Evolutionary conservation across 37 sponge, comb jelly and placozoan genomes (phyloP).

Genomic region (Lycopodina hypogea): DNA sequence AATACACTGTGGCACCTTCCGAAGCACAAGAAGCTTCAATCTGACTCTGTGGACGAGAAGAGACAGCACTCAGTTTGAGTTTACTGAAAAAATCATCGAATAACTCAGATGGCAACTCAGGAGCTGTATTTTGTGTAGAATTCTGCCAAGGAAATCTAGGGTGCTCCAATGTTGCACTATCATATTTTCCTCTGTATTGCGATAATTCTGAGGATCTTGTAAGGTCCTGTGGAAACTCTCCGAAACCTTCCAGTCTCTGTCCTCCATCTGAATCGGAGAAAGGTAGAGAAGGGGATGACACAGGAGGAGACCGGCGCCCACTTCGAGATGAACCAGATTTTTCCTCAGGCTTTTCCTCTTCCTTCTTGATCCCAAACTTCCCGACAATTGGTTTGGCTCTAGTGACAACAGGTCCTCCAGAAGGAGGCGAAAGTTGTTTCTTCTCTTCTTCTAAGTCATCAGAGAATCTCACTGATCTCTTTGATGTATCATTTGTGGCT

Average conservation of each 20-base stretch:
- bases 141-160: constrained; percentile 45
- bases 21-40: not conserved
- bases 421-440: constrained; percentile 12
- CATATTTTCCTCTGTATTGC: not conserved
- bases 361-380: not conserved
- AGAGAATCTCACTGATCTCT: constrained; percentile 66
- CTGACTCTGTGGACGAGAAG: not conserved
- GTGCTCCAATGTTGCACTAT: constrained; percentile 15
- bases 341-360: not conserved
- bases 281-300: too few species aligned
- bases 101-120: not conserved
- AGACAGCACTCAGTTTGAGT: too few species aligned
- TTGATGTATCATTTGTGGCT: not conserved
- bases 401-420: constrained; percentile 2
- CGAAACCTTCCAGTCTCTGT: too few species aligned
- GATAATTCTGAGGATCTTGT: not conserved
- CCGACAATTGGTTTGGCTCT: not conserved
- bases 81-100: not conserved
- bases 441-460: constrained; percentile 8
- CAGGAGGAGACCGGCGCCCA: too few species aligned
- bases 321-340: too few species aligned
- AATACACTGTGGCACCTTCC: not conserved
- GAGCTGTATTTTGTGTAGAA: not conserved
- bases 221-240: too few species aligned
- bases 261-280: too few species aligned